phyloP scores from a whole-genome alignment of 2,888 invertebrate species.

The Rhopalosiphum nymphaeae region DNA sequence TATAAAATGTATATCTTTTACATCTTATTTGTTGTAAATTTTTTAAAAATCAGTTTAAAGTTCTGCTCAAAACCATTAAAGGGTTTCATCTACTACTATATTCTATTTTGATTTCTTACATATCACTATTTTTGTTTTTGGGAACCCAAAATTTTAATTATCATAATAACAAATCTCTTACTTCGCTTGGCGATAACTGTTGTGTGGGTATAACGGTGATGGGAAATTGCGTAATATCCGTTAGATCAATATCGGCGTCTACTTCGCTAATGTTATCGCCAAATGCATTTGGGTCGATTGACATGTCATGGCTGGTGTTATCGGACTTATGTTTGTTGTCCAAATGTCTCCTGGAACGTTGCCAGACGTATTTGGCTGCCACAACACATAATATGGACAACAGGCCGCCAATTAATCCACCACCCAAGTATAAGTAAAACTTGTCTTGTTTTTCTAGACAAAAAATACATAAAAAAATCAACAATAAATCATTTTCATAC shows the following conservation, averaged over 20 bases:
- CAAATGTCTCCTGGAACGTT: slow-evolving; percentile 58
- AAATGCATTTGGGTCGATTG: slow-evolving; percentile 71
- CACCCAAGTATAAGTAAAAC: slow-evolving; percentile 86
- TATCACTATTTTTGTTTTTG: neutral
- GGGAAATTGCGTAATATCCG: slow-evolving; percentile 76
- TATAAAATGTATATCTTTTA: neutral
- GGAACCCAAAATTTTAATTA: neutral
- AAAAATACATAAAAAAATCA: slow-evolving; percentile 53
- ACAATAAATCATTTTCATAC: neutral
- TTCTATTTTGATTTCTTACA: neutral
- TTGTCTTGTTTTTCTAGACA: slow-evolving; percentile 81
- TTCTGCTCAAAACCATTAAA: neutral
- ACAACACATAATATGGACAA: slow-evolving; percentile 77
- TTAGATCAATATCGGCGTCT: slow-evolving; percentile 83
- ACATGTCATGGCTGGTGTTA: slow-evolving; percentile 65
- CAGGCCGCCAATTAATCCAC: slow-evolving; percentile 80
- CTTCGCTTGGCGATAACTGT: slow-evolving; percentile 67
- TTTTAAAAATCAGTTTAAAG: neutral
- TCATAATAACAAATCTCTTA: slow-evolving; percentile 63
- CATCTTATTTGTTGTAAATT: neutral
- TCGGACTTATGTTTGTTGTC: slow-evolving; percentile 63
- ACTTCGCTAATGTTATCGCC: slow-evolving; percentile 89
- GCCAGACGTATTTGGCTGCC: slow-evolving; percentile 54
- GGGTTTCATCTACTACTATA: neutral
- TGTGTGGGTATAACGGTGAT: slow-evolving; percentile 73